Conservation (phyloP, 2,797 vertebrate species). For the Coccyzus lansbergi region DNA sequence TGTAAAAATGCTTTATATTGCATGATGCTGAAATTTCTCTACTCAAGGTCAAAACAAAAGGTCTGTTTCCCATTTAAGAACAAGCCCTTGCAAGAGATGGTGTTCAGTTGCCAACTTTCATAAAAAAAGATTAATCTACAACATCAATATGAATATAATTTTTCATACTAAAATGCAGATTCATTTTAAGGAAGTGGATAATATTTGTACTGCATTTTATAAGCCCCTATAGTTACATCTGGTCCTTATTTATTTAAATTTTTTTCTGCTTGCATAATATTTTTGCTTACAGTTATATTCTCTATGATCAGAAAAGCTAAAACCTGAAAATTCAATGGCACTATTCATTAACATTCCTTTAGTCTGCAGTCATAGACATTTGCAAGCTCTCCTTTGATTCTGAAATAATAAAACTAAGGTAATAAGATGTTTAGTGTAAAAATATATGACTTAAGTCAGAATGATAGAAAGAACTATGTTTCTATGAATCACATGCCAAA, state of each 20-base stretch:
- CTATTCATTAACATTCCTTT: conserved; percentile 79
- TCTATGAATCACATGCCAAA: conserved; percentile 68
- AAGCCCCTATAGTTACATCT: conserved; percentile 75
- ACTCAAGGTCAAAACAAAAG: conserved; percentile 60
- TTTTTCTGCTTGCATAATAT: conserved; percentile 75
- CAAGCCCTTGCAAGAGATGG: conserved; percentile 40
- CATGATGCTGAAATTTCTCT: conserved; percentile 41
- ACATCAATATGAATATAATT: conserved; percentile 75
- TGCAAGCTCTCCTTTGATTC: conserved; percentile 78
- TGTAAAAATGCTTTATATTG: conserved; percentile 39
- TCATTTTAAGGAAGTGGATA: conserved; percentile 77
- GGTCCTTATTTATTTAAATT: conserved; percentile 78
- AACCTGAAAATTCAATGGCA: conserved; percentile 76
- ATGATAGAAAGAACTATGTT: conserved; percentile 69
- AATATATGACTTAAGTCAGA: conserved; percentile 80
- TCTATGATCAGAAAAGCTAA: conserved; percentile 72
- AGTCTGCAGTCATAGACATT: conserved; percentile 71
- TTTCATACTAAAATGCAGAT: conserved; percentile 76
- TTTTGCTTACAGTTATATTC: conserved; percentile 76
- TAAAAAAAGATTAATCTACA: conserved; percentile 70
- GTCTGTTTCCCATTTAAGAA: conserved; percentile 68
- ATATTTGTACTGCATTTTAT: conserved; percentile 76
- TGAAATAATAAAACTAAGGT: conserved; percentile 78
- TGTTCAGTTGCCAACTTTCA: conserved; percentile 57
- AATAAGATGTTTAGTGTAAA: conserved; percentile 82